These are phyloP conservation scores for Lepidiolamprologus cunningtoni DNA, from an alignment of 2,113 vertebrate genomes.

Conservation along the genomic window DNA sequence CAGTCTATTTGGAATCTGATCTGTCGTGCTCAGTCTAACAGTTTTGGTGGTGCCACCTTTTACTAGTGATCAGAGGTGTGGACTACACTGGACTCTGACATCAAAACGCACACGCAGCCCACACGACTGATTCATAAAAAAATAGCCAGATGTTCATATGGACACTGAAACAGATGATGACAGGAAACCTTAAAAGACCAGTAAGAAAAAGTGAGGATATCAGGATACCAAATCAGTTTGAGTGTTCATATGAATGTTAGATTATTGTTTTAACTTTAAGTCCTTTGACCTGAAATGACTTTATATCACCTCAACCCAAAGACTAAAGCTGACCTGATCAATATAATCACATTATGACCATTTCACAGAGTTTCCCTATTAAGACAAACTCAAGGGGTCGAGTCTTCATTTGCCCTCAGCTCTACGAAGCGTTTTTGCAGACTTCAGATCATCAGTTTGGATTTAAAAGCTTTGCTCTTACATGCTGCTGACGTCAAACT, in stretches of 20 bases:
- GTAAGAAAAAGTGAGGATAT: background rate
- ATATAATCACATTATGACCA: background rate
- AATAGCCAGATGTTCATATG: background rate
- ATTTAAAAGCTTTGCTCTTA: background rate
- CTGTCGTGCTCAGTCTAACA: background rate
- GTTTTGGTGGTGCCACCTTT: background rate
- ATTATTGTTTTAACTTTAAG: background rate
- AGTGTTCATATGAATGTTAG: background rate
- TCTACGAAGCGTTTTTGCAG: background rate
- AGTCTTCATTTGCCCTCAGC: background rate
- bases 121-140: background rate
- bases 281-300: background rate
- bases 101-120: background rate
- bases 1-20: background rate
- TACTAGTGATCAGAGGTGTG: constrained; percentile 7
- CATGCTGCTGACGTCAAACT: background rate
- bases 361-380: background rate
- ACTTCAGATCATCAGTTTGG: background rate
- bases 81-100: background rate
- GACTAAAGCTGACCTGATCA: background rate
- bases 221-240: background rate
- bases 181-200: background rate
- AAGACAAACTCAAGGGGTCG: background rate
- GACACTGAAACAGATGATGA: background rate
- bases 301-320: background rate